Evolutionary conservation across 37 sponge, comb jelly and placozoan species (phyloP).

Genomic region (Ianthella basta): DNA sequence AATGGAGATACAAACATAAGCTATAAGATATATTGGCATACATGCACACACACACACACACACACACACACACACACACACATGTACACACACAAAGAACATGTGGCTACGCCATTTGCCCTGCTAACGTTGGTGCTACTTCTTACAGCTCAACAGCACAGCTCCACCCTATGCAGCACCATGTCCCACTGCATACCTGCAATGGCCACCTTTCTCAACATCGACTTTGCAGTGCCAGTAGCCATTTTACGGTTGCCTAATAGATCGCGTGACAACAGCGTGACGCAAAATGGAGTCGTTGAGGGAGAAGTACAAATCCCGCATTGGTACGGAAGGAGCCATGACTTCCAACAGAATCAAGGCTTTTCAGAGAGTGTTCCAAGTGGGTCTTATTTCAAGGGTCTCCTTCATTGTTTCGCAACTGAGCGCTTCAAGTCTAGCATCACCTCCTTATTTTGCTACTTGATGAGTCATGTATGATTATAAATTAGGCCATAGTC

Average conservation of each 20-base stretch:
- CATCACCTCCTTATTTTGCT: too few species aligned
- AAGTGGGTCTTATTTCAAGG: slow-evolving; percentile 41
- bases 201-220: slow-evolving; percentile 33
- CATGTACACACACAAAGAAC: neutral
- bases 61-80: neutral
- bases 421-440: neutral
- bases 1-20: too few species aligned
- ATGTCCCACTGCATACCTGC: slow-evolving; percentile 20
- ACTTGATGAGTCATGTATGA: too few species aligned
- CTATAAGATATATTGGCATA: neutral
- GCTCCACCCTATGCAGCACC: neutral
- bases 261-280: neutral
- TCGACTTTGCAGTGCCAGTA: neutral
- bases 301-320: slow-evolving; percentile 32
- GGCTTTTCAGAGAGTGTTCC: slow-evolving; percentile 44
- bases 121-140: too few species aligned
- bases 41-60: neutral
- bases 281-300: slow-evolving; percentile 31
- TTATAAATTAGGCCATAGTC: too few species aligned
- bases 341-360: slow-evolving; percentile 29
- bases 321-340: slow-evolving; percentile 34
- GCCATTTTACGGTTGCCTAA: slow-evolving; percentile 2
- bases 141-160: too few species aligned
- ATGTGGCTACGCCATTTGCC: too few species aligned
- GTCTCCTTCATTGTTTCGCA: too few species aligned